Conservation (phyloP, 2,113 vertebrate genomes). For the Hipposideros armiger region DNA sequence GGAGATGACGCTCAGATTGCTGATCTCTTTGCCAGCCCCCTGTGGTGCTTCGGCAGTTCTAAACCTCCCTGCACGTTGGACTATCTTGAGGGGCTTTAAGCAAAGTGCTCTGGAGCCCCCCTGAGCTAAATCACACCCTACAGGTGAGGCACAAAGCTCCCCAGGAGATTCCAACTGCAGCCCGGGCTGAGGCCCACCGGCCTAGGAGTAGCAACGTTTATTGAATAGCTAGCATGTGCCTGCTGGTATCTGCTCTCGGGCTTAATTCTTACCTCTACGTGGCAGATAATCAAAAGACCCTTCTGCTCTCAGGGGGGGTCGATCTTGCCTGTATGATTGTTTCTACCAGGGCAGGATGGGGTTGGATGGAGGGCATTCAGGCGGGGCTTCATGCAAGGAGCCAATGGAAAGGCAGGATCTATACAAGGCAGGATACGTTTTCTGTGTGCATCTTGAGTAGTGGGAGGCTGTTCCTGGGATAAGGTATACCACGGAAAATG, state of each 20-base stretch:
- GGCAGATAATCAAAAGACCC: neutral
- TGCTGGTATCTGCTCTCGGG: neutral
- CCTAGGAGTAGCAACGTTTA: neutral
- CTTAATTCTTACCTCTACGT: too few species aligned
- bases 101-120: neutral
- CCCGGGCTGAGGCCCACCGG: neutral
- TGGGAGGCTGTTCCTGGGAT: neutral
- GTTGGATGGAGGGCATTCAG: neutral
- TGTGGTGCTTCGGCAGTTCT: too few species aligned
- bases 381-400: neutral
- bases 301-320: neutral
- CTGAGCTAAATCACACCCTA: neutral
- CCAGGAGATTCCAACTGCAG: neutral
- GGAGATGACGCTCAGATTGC: neutral
- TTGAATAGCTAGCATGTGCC: neutral
- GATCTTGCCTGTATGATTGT: too few species aligned
- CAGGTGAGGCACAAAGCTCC: neutral
- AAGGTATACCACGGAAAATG: neutral
- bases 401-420: neutral
- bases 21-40: neutral
- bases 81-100: neutral
- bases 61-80: neutral
- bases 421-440: neutral
- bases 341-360: fast-evolving
- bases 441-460: neutral